A percentile compares a stretch with the other conserved stretches of the same genome.
Evolutionary conservation across 1,140 invertebrate species (phyloP).

Genomic region (Anthonomus grandis): DNA sequence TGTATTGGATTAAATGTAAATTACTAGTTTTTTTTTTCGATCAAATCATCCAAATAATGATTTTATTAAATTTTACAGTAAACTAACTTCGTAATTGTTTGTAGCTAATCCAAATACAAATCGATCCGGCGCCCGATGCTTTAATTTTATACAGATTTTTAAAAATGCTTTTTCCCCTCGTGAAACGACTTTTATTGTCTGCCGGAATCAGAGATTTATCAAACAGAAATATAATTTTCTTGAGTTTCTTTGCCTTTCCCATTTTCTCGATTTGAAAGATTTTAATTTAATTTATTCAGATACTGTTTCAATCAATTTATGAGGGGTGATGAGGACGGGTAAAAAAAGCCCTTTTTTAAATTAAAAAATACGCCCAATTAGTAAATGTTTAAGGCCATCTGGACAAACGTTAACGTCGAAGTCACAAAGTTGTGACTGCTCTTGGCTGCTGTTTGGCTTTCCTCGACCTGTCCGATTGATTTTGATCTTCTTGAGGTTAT

Average conservation of each 20-base stretch:
- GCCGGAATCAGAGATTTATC: slow-evolving; percentile 23
- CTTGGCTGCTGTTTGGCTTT: slow-evolving; percentile 30
- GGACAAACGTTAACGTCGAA: slow-evolving; percentile 33
- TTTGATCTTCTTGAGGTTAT: slow-evolving; percentile 41
- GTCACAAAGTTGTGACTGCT: slow-evolving; percentile 24
- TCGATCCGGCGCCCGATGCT: slow-evolving; percentile 7
- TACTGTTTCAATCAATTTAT: slow-evolving; percentile 10
- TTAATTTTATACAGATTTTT: slow-evolving; percentile 19
- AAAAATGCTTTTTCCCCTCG: slow-evolving; percentile 5
- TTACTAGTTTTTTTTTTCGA: no score
- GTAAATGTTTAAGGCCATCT: slow-evolving; percentile 40
- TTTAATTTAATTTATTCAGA: slow-evolving; percentile 20
- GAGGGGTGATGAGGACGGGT: no score
- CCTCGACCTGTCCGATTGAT: slow-evolving; percentile 31
- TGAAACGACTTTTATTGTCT: slow-evolving; percentile 18
- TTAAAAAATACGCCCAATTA: slow-evolving; percentile 42
- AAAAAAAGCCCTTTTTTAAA: no score
- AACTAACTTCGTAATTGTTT: slow-evolving; percentile 11
- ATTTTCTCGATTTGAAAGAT: slow-evolving; percentile 5
- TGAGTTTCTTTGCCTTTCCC: slow-evolving; percentile 18
- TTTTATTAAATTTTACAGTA: slow-evolving; percentile 11
- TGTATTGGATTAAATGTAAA: not conserved
- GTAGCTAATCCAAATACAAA: slow-evolving; percentile 12
- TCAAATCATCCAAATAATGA: no score
- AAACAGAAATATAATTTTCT: slow-evolving; percentile 26